Evolutionary conservation across 2,113 vertebrate species (phyloP), one percentile per base, ranked within the genome.

Genomic region (Sinocyclocheilus grahami): DNA sequence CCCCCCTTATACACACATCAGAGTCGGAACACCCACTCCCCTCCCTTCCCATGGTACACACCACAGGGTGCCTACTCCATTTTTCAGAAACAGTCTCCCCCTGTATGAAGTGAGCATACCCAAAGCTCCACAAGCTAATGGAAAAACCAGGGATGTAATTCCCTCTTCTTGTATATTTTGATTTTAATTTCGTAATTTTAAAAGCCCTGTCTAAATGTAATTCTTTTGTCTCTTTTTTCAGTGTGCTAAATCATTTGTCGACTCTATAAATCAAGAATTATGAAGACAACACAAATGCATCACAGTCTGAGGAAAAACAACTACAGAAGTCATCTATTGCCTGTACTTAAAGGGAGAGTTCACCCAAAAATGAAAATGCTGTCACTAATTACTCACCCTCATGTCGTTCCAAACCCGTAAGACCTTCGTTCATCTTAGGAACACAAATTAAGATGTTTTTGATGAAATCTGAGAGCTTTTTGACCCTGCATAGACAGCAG

Each of bases 111-210:
- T 77, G 83, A 60, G 18, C 65, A 80, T 63, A 82, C 24, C 71
- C 74, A 88, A 86, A 86, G 33, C 72, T 88, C 22, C 46, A 81
- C 60, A 88, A 86, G 83, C 51, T 69, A 82, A 13, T 82, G 82
- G 78, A 89, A 72, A 65, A 85, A 55, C 62, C 65, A 72, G 22
- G 48, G 37, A 42, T 51, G 20, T n/a, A 62, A 5, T 24, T 51
- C 22, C 7, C 42, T 51, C 55, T 46, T 63, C 22, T 37, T 55
- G 39, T 83, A 27, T 79, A 30, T 69, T 85, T 72, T 42, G 39
- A 22, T 78, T 85, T 55, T 39, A 18, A 74, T 58, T 72, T n/a
- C 20, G 9, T 58, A 58, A 76, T 80, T 42, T 11, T 39, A 62
- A 12, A 80, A 65, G n/a, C 77, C 79, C 5, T 37, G 27, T 5